Evolutionary conservation across 2,797 vertebrate genomes (phyloP), one percentile per base, ranked within the genome.

Genomic region (Microchirus variegatus): DNA sequence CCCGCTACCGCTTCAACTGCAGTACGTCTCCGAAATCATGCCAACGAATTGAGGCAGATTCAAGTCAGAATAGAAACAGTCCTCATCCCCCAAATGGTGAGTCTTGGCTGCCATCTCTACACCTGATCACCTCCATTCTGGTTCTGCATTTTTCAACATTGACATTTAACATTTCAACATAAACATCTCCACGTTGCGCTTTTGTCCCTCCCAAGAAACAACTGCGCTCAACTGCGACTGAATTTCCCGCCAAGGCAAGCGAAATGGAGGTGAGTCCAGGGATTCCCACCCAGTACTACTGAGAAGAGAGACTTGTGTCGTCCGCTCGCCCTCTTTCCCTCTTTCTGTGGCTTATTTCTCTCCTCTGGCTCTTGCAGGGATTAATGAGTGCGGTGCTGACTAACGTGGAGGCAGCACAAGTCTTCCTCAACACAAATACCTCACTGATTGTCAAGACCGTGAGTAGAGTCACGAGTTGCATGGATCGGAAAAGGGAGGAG

Each of bases 401-500:
- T 8, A 51, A 57, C 12, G 78, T 78, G 46, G 76, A 1, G 0
- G 2, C 53, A 26, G 90, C 93, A 43, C 88, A 95, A 87, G 75
- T 73, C 52, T 90, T 93, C 72, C 80, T 96, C 62, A 73, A 90
- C 64, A 79, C 49, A 59, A 89, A 93, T 51, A 77, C 16, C 0
- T 53, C 80, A 45, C 78, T 77, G 63, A 90, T 95, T 49, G 65
- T 94, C 67, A 91, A 92, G 85, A 88, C 72, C 0, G 96, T 96
- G 88, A 95, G 95, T 91, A 83, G 52, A 74, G 73, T 50, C 59
- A 47, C 2, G 43, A 76, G 85, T 88, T 86, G 87, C 88, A 89
- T 90, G 86, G 85, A 78, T 19, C 10, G 3, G 50, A 31, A 9
- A 8, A 10, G 10, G 44, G 8, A 10, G 44, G 17, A 2, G 44